Percentiles rank a stretch among this genome's conserved stretches.
Conservation (phyloP, 2,888 invertebrate genomes). For the Acleris laterana region DNA sequence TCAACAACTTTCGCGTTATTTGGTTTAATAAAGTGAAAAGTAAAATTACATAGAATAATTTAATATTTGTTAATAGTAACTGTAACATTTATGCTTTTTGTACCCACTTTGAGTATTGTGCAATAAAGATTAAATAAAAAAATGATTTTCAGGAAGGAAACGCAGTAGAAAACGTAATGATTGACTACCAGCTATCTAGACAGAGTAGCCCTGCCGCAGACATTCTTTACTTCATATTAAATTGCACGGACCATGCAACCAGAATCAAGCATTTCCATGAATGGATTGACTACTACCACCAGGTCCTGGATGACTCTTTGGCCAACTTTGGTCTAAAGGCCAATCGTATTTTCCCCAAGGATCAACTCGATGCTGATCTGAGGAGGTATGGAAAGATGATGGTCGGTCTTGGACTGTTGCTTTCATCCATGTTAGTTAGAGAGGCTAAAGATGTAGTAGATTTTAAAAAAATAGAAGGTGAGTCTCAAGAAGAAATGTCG, state of each 20-base stretch:
- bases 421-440: constrained; percentile 40
- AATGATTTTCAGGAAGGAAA: constrained; percentile 48
- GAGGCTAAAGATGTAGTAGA: constrained; percentile 45
- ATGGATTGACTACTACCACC: constrained; percentile 52
- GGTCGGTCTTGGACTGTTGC: constrained; percentile 42
- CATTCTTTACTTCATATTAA: constrained; percentile 53
- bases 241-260: constrained; percentile 52
- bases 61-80: no score
- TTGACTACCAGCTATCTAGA: constrained; percentile 56
- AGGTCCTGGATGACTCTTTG: constrained; percentile 45
- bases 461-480: constrained; percentile 33
- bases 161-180: constrained; percentile 47
- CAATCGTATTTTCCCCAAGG: constrained; percentile 45
- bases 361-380: constrained; percentile 48
- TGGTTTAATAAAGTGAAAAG: no score
- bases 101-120: no score
- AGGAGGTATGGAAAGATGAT: constrained; percentile 46
- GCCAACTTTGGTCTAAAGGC: constrained; percentile 46
- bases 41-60: no score
- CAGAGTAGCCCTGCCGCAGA: constrained; percentile 52
- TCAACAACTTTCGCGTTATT: no score
- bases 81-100: no score
- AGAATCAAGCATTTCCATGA: constrained; percentile 47
- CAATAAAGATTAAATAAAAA: no score
- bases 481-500: constrained; percentile 2